Evolutionary conservation across 2,113 vertebrate species (phyloP), one percentile per base, ranked within the genome.

Genomic region (Corydoras sp.): DNA sequence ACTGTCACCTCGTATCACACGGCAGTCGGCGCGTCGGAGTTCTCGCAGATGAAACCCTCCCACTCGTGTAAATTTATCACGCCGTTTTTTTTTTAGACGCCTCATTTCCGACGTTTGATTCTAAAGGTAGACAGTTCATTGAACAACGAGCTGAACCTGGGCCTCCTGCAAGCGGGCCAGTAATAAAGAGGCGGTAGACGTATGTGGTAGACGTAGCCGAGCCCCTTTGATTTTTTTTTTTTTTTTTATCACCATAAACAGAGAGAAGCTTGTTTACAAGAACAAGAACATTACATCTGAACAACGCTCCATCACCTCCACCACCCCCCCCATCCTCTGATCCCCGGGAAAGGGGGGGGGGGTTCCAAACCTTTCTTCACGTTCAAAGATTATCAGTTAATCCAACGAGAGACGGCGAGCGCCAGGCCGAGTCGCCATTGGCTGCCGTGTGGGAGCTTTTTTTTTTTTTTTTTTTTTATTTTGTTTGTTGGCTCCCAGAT

Each of bases 311-410:
- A 18, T 81, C 77, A 80, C 82, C 79, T 84, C 80, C 85, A 85
- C 84, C 84, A 83, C 81, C 10, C 55, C 70, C 63, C 59, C 60
- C 54, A 55, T 58, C 31, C 83, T 83, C 83, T 69, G 83, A 79
- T 82, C 86, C 80, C 80, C 71, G 77, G 76, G 81, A 67, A 69
- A 12, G 77, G 88, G 88, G 83, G 86, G 12, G 77, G 88, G 88
- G 83, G 86, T 85, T 81, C 80, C 83, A 86, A 85, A 88, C 86
- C 86, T 89, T 89, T 85, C 86, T 89, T 88, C 85, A 87, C 88
- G 88, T 90, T 88, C 85, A 90, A 88, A 90, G 88, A 90, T 90
- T 89, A 91, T 91, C 90, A 87, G 85, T 91, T 90, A 89, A 90
- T 90, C 89, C 89, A 88, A 90, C 89, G 81, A 82, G 79, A 86